Conservation (phyloP, 2,888 invertebrate species). For the Archaeoteleia sp. region DNA sequence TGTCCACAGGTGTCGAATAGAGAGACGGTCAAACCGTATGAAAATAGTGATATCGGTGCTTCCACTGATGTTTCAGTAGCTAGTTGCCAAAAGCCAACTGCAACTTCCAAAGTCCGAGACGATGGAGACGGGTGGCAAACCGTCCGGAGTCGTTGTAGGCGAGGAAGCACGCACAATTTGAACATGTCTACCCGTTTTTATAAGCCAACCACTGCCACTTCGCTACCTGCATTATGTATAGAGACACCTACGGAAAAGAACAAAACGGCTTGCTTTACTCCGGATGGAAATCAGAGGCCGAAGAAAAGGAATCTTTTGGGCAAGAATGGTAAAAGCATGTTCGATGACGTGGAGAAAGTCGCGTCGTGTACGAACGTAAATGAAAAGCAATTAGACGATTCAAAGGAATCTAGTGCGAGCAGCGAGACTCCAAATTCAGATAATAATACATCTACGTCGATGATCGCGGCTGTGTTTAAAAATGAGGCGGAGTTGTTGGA, state of each 20-base stretch:
- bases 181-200: slow-evolving; percentile 83
- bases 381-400: slow-evolving; percentile 61
- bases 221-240: slow-evolving; percentile 82
- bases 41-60: slow-evolving; percentile 65
- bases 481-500: slow-evolving; percentile 72
- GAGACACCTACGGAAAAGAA: slow-evolving; percentile 63
- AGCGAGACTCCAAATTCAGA: slow-evolving; percentile 55
- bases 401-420: slow-evolving; percentile 33
- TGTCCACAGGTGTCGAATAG: slow-evolving; percentile 51
- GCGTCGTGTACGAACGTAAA: slow-evolving; percentile 70
- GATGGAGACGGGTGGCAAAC: slow-evolving; percentile 89
- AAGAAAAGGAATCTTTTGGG: slow-evolving; percentile 58
- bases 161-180: slow-evolving; percentile 80
- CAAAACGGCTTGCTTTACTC: slow-evolving; percentile 64
- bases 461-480: slow-evolving; percentile 73
- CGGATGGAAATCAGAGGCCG: slow-evolving; percentile 59
- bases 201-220: slow-evolving; percentile 88
- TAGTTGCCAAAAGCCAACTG: slow-evolving; percentile 66
- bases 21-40: slow-evolving; percentile 47
- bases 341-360: slow-evolving; percentile 62
- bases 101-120: slow-evolving; percentile 66
- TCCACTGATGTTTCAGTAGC: slow-evolving; percentile 66
- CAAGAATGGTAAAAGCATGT: slow-evolving; percentile 61
- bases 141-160: slow-evolving; percentile 84
- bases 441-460: slow-evolving; percentile 68